Conservation (phyloP, 2,888 invertebrate species). For the Pammene aurita region DNA sequence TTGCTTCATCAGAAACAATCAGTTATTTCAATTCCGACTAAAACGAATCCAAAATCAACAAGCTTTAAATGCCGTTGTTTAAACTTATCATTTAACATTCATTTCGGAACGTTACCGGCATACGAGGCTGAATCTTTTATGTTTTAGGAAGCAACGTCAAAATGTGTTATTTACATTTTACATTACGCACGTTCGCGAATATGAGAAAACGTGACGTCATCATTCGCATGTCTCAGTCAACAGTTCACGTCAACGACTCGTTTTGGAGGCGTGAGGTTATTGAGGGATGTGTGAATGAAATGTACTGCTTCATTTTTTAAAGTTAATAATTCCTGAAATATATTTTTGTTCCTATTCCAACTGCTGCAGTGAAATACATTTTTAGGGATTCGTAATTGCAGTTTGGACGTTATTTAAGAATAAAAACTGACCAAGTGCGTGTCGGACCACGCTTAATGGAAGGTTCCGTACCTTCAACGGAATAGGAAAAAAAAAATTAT, state of each 20-base stretch:
- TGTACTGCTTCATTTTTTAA: neutral
- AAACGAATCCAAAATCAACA: neutral
- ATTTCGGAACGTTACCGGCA: neutral
- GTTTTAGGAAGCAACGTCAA: slow-evolving; percentile 11
- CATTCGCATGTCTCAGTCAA: slow-evolving; percentile 17
- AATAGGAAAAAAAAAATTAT: no score
- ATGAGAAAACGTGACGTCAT: slow-evolving; percentile 40
- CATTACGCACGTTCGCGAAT: slow-evolving; percentile 28
- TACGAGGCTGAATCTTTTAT: neutral
- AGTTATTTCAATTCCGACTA: neutral
- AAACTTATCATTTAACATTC: neutral
- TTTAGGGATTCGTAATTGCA: no score
- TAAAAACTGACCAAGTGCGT: no score
- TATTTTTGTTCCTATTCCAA: neutral
- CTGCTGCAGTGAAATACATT: no score
- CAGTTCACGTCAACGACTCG: neutral
- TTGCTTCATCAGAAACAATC: no score
- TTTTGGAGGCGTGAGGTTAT: slow-evolving; percentile 2
- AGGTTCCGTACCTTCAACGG: no score
- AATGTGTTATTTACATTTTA: slow-evolving; percentile 39
- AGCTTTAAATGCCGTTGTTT: neutral
- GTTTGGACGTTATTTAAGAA: no score
- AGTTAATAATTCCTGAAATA: neutral
- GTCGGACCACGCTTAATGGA: no score
- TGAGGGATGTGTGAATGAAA: neutral